Evolutionary conservation across 2,113 vertebrate species (phyloP), one percentile per base, ranked within the genome.

Genomic region (Alectura lathami): DNA sequence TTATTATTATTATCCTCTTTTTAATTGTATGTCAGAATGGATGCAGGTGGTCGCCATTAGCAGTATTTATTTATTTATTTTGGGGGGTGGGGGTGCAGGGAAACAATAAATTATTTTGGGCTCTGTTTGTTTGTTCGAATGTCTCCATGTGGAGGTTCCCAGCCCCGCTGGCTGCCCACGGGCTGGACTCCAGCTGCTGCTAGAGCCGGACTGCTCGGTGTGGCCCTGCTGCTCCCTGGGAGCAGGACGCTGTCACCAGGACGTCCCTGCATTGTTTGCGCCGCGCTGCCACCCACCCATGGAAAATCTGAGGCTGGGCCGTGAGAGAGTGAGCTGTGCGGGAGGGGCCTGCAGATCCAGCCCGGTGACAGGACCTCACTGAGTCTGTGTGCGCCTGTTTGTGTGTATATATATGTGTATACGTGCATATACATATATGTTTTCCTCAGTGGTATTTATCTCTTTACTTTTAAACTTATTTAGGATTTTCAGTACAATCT

Each of bases 401-500:
- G 32, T 82, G 26, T 60, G 7, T 6, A 5, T 40, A 50, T 59
- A 3, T 50, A 9, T 51, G 74, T 51, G 80, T 68, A 40, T 38
- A 4, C 38, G 53, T 89, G 63, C 63, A 20, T 62, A 69, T 66
- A 60, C 94, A 8, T 56, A 38, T 5, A 62, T 68, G 42, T 83
- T 75, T 68, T 66, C 53, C 74, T 62, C 43, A 13, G 60, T 62
- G 62, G 63, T 90, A 50, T 70, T 26, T 79, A 21, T 79, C 47
- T 91, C 76, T 88, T 94, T 91, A 81, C 86, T 93, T 94, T 89
- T 78, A 72, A 75, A 83, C 43, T 96, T 91, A 74, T 70, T 74
- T 70, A 57, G 54, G 53, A 59, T 74, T 83, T 94, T 87, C 76
- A 77, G 60, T 72, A 38, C 72, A 51, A 59, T 34, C 72, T 66